Percentiles rank a stretch among this genome's conserved stretches.
phyloP scores from a whole-genome alignment of 2,113 vertebrate genomes.

The Halichoerus grypus region DNA sequence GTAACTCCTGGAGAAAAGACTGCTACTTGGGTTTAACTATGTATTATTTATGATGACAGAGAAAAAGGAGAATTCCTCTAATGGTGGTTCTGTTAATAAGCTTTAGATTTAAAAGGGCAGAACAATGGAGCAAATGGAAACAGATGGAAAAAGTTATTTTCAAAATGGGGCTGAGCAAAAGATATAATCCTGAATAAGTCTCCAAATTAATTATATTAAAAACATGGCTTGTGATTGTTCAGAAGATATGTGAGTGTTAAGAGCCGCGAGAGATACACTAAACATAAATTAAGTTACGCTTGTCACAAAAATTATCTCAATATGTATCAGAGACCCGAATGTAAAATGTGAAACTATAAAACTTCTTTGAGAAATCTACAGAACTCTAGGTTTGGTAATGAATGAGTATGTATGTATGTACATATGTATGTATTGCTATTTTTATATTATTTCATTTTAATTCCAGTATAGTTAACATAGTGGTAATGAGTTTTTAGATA shows the following conservation, averaged over 20 bases:
- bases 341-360: constrained; percentile 13
- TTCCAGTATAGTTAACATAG: not conserved
- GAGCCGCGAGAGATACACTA: not conserved
- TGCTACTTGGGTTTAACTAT: not conserved
- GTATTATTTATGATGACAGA: not conserved
- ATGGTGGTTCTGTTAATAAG: constrained; percentile 4
- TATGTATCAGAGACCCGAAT: constrained; percentile 2
- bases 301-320: constrained; percentile 56
- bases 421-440: not conserved
- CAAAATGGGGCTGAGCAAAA: constrained; percentile 21
- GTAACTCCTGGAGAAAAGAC: not conserved
- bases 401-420: not conserved
- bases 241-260: not conserved
- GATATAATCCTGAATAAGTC: constrained; percentile 9
- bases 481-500: constrained; percentile 42
- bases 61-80: constrained; percentile 18
- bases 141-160: constrained; percentile 16
- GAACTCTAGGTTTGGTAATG: not conserved
- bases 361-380: not conserved
- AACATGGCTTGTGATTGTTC: not conserved
- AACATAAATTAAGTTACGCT: not conserved
- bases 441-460: not conserved
- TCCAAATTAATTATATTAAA: constrained; percentile 54
- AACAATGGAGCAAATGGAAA: not conserved
- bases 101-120: not conserved